Conservation (phyloP, 1,140 invertebrate genomes). For the Cotesia typhae region DNA sequence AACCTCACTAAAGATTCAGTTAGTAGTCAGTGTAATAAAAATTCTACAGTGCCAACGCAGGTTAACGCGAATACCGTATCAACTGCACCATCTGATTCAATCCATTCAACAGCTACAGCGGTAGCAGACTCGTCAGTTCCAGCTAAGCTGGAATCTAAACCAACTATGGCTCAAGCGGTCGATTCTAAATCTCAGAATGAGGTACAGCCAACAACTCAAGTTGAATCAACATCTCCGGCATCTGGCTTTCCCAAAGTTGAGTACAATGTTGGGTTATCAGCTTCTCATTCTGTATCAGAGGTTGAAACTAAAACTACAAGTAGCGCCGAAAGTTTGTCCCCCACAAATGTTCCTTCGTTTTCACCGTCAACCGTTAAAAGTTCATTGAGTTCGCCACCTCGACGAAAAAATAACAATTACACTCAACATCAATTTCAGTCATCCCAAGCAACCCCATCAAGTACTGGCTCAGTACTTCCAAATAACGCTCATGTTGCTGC, state of each 20-base stretch:
- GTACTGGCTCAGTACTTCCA: slow-evolving; percentile 24
- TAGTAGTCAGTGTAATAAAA: slow-evolving; percentile 46
- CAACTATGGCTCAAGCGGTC: slow-evolving; percentile 44
- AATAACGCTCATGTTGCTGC: slow-evolving; percentile 35
- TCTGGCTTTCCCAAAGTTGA: slow-evolving; percentile 44
- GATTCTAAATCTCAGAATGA: slow-evolving; percentile 51
- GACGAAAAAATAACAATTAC: slow-evolving; percentile 49
- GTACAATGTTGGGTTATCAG: slow-evolving; percentile 29
- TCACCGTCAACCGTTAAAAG: slow-evolving; percentile 36
- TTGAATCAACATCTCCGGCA: slow-evolving; percentile 3
- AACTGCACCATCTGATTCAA: slow-evolving; percentile 42
- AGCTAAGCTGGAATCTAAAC: slow-evolving; percentile 37
- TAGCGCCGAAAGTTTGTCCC: not conserved
- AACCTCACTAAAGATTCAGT: slow-evolving; percentile 43
- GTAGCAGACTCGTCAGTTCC: not conserved
- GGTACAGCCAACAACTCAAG: slow-evolving; percentile 28
- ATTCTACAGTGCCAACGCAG: slow-evolving; percentile 41
- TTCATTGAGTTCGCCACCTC: slow-evolving; percentile 53
- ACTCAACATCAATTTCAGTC: slow-evolving; percentile 28
- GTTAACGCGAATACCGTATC: slow-evolving; percentile 39
- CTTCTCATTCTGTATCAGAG: not conserved
- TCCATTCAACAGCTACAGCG: not conserved
- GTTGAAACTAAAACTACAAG: slow-evolving; percentile 16
- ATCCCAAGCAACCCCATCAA: not conserved
- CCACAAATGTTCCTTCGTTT: not conserved